These are phyloP conservation scores for Apistogramma diplotaenia DNA, from an alignment of 2,113 vertebrate species.

Conservation along the genomic window DNA sequence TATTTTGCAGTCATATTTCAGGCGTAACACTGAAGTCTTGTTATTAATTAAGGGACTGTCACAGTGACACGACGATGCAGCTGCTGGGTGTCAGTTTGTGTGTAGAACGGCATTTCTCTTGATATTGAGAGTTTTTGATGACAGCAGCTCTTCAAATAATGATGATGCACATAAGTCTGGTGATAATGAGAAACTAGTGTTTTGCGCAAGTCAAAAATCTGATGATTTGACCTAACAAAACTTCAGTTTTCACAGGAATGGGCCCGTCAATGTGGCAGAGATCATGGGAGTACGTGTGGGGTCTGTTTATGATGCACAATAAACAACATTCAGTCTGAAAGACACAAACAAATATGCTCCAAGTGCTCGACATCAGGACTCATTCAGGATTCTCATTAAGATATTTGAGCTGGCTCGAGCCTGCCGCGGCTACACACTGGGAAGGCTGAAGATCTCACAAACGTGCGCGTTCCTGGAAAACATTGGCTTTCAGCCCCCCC, in stretches of 20 bases:
- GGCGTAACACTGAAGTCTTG: neutral
- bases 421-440: neutral
- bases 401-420: too few relatives aligned
- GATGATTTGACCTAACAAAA: too few relatives aligned
- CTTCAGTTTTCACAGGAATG: too few relatives aligned
- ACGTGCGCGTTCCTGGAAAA: neutral
- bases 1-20: accelerated
- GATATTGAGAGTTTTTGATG: neutral
- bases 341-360: neutral
- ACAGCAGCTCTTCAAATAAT: neutral
- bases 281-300: too few relatives aligned
- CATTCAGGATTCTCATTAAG: too few relatives aligned
- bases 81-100: neutral
- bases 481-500: neutral
- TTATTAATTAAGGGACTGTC: neutral
- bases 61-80: neutral
- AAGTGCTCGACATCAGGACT: too few relatives aligned
- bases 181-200: neutral
- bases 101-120: neutral
- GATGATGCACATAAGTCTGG: neutral
- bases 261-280: too few relatives aligned
- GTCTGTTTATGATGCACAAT: too few relatives aligned
- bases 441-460: too few relatives aligned
- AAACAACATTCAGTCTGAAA: neutral
- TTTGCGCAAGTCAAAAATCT: neutral